Evolutionary conservation across 2,888 invertebrate species (phyloP).

Genomic region (Chouioia cunea): DNA sequence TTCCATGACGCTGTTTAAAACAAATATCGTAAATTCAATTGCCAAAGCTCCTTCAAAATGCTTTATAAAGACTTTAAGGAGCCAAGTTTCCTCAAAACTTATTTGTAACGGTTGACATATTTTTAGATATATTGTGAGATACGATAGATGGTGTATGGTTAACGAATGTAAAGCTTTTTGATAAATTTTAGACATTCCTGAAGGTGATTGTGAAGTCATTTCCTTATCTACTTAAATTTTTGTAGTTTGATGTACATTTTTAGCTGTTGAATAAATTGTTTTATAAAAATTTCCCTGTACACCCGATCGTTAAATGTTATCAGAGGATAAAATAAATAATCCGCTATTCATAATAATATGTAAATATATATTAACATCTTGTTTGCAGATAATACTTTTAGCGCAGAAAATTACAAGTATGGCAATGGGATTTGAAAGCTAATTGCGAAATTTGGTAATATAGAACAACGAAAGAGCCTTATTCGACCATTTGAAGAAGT

Average conservation of each 20-base stretch:
- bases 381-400: slow-evolving; percentile 52
- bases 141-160: slow-evolving; percentile 35
- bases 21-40: slow-evolving; percentile 29
- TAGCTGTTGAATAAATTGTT: slow-evolving; percentile 43
- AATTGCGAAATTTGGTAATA: slow-evolving; percentile 37
- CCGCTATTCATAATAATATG: slow-evolving; percentile 54
- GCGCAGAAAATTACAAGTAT: slow-evolving; percentile 61
- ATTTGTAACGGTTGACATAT: slow-evolving; percentile 23
- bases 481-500: slow-evolving; percentile 88
- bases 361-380: slow-evolving; percentile 62
- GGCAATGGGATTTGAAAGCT: slow-evolving; percentile 53
- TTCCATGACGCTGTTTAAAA: slow-evolving; percentile 1
- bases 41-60: slow-evolving; percentile 27
- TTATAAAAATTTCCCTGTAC: slow-evolving; percentile 26
- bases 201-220: slow-evolving; percentile 32
- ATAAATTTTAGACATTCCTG: slow-evolving; percentile 38
- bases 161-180: slow-evolving; percentile 12
- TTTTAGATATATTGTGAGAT: slow-evolving; percentile 21
- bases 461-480: slow-evolving; percentile 55
- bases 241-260: slow-evolving; percentile 29
- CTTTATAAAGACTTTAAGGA: neutral
- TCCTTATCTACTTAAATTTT: slow-evolving; percentile 26
- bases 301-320: no score
- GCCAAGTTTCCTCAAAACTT: neutral
- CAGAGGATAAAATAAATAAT: neutral